phyloP scores from a whole-genome alignment of 2,888 invertebrate genomes.

The Empis livida region DNA sequence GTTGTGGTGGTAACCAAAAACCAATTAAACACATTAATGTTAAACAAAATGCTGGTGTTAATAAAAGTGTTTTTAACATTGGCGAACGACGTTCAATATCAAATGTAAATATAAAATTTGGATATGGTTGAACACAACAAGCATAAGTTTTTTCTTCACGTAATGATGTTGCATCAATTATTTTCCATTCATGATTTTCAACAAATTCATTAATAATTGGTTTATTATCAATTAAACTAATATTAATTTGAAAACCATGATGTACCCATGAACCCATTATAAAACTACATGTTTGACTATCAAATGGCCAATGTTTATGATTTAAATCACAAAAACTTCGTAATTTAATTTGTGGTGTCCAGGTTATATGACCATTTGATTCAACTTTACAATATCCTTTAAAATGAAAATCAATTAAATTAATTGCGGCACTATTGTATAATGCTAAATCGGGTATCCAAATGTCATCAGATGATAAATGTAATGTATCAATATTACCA shows the following conservation, averaged over 20 bases:
- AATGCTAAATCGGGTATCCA: slow-evolving; percentile 65
- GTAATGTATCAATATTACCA: slow-evolving; percentile 43
- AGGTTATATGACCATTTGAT: slow-evolving; percentile 40
- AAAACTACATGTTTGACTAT: slow-evolving; percentile 49
- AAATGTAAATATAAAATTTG: slow-evolving; percentile 39
- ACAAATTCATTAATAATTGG: slow-evolving; percentile 8
- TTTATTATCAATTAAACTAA: slow-evolving; percentile 20
- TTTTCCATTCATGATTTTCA: slow-evolving; percentile 23
- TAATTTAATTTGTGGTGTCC: slow-evolving; percentile 54
- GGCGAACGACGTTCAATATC: slow-evolving; percentile 41
- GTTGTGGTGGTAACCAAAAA: slow-evolving; percentile 52
- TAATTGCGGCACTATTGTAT: slow-evolving; percentile 51
- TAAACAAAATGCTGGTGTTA: slow-evolving; percentile 45
- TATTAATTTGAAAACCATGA: slow-evolving; percentile 45
- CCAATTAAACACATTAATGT: slow-evolving; percentile 42
- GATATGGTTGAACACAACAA: slow-evolving; percentile 45
- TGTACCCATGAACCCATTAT: slow-evolving; percentile 61
- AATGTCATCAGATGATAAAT: slow-evolving; percentile 53
- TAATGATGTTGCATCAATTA: slow-evolving; percentile 30
- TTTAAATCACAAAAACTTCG: slow-evolving; percentile 48
- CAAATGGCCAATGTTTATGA: slow-evolving; percentile 58
- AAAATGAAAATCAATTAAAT: slow-evolving; percentile 44
- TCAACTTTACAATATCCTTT: slow-evolving; percentile 41
- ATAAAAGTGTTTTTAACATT: slow-evolving; percentile 42
- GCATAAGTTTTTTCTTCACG: slow-evolving; percentile 28